phyloP scores from a whole-genome alignment of 2,113 vertebrate genomes.

The Pomatostomus ruficeps region DNA sequence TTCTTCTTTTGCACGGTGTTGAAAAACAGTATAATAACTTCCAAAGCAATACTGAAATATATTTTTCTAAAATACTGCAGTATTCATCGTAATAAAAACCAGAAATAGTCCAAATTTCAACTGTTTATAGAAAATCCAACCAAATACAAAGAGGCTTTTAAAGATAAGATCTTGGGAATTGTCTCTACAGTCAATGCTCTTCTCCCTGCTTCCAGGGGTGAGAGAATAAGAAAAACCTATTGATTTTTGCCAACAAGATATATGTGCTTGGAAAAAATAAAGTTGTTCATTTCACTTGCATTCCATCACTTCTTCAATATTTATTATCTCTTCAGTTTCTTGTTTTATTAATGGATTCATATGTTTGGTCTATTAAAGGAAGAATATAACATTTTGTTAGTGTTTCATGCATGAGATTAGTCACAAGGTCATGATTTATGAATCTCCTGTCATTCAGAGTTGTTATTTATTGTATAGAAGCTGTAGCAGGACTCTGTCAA shows the following conservation, averaged over 20 bases:
- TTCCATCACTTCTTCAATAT: neutral
- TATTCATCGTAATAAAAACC: neutral
- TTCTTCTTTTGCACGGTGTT: neutral
- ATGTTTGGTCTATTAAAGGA: neutral
- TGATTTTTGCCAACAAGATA: neutral
- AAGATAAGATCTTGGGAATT: neutral
- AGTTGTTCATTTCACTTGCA: neutral
- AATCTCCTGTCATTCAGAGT: neutral
- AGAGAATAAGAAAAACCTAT: neutral
- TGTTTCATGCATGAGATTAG: neutral
- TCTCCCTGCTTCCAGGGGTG: neutral
- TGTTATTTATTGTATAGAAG: neutral
- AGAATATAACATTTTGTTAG: neutral
- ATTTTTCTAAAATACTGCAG: neutral
- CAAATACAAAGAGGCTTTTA: neutral
- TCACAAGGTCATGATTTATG: neutral
- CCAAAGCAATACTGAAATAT: neutral
- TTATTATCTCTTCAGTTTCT: neutral
- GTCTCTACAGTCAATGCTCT: fast-evolving
- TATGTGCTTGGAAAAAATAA: neutral
- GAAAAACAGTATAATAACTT: neutral
- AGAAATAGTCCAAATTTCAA: neutral
- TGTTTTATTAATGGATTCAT: neutral
- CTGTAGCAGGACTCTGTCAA: neutral
- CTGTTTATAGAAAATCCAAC: neutral